Percentiles rank a stretch among this genome's conserved stretches.
Conservation (phyloP, 2,797 vertebrate genomes). For the Sebastes baramenuke region DNA sequence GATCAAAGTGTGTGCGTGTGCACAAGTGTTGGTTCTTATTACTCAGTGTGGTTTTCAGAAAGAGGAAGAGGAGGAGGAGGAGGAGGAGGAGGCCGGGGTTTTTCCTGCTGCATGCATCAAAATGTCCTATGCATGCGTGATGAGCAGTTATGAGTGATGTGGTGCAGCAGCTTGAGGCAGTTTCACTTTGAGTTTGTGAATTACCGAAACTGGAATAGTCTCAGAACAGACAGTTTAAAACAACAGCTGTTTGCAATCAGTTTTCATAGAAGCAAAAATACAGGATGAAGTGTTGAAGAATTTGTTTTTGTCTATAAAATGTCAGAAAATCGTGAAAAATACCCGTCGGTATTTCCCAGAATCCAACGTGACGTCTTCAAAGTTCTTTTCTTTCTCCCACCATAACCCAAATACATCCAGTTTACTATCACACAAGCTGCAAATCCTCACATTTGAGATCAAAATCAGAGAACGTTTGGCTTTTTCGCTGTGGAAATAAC, state of each 20-base stretch:
- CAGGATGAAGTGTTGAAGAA: background rate
- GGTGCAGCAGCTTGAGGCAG: background rate
- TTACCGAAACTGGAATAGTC: background rate
- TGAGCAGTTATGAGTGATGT: background rate
- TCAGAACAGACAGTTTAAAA: background rate
- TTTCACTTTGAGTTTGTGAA: background rate
- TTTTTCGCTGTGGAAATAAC: background rate
- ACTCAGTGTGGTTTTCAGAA: background rate
- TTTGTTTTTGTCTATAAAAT: background rate
- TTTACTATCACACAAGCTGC: background rate
- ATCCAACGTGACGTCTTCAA: background rate
- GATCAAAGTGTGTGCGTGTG: constrained; percentile 25
- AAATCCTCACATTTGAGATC: background rate
- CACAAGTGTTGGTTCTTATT: background rate
- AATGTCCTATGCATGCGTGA: background rate
- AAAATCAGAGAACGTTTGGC: background rate
- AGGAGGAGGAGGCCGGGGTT: background rate
- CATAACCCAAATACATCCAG: background rate
- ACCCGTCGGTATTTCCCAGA: background rate
- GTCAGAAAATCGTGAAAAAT: background rate
- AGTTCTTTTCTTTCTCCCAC: background rate
- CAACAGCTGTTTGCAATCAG: background rate
- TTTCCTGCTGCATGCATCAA: background rate
- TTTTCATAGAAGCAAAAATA: background rate
- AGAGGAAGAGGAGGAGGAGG: constrained; percentile 3